These are phyloP conservation scores for Ligdia adustata DNA, from an alignment of 2,888 invertebrate species.

Conservation along the genomic window DNA sequence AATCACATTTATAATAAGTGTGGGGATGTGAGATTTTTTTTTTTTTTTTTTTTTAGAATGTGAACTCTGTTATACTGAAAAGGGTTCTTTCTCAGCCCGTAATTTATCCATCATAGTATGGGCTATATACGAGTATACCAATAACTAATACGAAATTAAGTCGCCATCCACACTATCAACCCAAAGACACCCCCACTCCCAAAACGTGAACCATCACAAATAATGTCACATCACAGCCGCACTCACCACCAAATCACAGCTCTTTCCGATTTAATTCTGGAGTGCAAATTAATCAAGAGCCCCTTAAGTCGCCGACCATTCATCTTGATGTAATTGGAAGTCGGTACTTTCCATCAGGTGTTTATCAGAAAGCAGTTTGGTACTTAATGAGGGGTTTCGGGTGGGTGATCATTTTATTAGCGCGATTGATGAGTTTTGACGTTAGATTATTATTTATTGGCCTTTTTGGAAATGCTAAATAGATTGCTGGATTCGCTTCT, in stretches of 20 bases:
- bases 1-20: no score
- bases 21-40: no score
- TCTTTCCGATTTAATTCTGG: slow-evolving; percentile 14
- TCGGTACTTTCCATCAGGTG: slow-evolving; percentile 8
- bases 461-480: no score
- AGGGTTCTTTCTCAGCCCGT: not conserved
- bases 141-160: no score
- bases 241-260: slow-evolving; percentile 8
- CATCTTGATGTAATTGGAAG: slow-evolving; percentile 14
- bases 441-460: no score
- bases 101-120: no score
- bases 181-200: not conserved
- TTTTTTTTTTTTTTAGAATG: no score
- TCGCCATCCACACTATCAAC: slow-evolving; percentile 7
- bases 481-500: no score
- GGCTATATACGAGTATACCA: no score
- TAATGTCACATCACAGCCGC: slow-evolving; percentile 6
- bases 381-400: slow-evolving; percentile 4
- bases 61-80: no score
- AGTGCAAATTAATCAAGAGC: slow-evolving; percentile 14
- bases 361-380: not conserved
- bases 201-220: no score
- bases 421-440: not conserved
- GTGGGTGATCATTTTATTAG: slow-evolving; percentile 7
- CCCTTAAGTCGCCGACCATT: slow-evolving; percentile 19